Evolutionary conservation across 2,113 vertebrate genomes (phyloP), one percentile per base, ranked within the genome.

Genomic region (Colius striatus): DNA sequence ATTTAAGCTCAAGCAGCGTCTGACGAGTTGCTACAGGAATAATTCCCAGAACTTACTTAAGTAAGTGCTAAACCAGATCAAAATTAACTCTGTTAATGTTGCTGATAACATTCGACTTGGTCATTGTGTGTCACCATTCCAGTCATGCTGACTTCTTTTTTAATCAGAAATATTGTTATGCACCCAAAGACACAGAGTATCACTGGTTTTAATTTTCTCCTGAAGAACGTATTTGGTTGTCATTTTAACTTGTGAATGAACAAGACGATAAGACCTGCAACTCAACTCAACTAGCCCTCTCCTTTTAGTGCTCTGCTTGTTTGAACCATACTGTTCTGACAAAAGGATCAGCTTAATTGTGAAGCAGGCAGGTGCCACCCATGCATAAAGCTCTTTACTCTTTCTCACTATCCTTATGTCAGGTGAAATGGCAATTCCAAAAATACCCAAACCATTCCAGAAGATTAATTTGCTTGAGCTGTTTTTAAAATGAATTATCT

Each of bases 121-220:
- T 34, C 1, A 0, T n/a, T 38, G 3, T 3, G 1, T 34, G 41
- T 25, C 67, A 61, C 20, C 29, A 23, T 4, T 43, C 48, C 57
- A 53, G 62, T 13, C 20, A 48, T 13, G 15, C 4, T 12, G 13
- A 25, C 16, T 26, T 62, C 18, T 14, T 29, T 30, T 11, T 32
- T 6, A 5, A 68, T 67, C 4, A 71, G n/a, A 83, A 74, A 36
- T 30, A 80, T 3, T 22, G 43, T 4, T n/a, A 18, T 73, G 23
- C 16, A 65, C 12, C 7, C 51, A 25, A 27, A 77, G 26, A 51
- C 6, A 57, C 58, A 13, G 13, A 71, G 9, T 61, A 86, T 14
- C 29, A 62, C 13, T 11, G 36, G 18, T 7, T n/a, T 11, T 3
- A 7, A 2, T 57, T 53, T 62, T 4, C 74, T 18, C 27, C 38